These are phyloP conservation scores for Mythimna lalbum DNA, from an alignment of 2,888 invertebrate genomes.

Conservation along the genomic window DNA sequence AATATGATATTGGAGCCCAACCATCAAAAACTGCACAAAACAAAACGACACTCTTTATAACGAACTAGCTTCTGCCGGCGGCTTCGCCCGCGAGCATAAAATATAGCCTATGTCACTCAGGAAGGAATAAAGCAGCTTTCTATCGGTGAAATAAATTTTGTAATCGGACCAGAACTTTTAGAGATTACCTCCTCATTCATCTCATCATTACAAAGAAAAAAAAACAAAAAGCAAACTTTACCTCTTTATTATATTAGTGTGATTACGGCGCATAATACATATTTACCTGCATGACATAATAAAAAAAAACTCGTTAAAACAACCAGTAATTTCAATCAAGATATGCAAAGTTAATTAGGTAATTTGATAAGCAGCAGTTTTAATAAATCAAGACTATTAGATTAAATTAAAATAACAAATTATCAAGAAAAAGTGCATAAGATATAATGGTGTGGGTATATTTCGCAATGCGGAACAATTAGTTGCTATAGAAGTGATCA, in stretches of 20 bases:
- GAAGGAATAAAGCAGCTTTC: too few species aligned
- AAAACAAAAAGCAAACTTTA: too few species aligned
- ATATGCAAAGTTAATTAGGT: slow-evolving; percentile 8
- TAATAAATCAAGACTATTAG: slow-evolving; percentile 6
- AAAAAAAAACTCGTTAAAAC: slow-evolving; percentile 17
- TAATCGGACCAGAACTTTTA: too few species aligned
- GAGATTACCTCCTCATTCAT: too few species aligned
- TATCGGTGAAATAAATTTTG: too few species aligned
- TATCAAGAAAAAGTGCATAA: slow-evolving; percentile 24
- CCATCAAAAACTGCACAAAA: neutral
- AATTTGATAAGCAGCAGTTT: slow-evolving; percentile 7
- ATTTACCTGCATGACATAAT: slow-evolving; percentile 16
- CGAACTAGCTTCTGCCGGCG: neutral
- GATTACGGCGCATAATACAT: neutral
- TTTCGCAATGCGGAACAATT: slow-evolving; percentile 53
- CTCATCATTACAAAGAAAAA: too few species aligned
- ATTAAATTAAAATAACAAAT: slow-evolving; percentile 15
- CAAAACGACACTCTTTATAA: neutral
- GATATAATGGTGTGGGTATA: neutral
- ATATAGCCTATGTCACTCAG: too few species aligned
- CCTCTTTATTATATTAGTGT: too few species aligned
- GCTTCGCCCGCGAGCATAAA: too few species aligned
- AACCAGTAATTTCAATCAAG: slow-evolving; percentile 12
- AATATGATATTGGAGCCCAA: slow-evolving; percentile 21
- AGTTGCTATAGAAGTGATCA: slow-evolving; percentile 25